phyloP scores from a whole-genome alignment of 2,797 vertebrate species.

The Picus viridis region DNA sequence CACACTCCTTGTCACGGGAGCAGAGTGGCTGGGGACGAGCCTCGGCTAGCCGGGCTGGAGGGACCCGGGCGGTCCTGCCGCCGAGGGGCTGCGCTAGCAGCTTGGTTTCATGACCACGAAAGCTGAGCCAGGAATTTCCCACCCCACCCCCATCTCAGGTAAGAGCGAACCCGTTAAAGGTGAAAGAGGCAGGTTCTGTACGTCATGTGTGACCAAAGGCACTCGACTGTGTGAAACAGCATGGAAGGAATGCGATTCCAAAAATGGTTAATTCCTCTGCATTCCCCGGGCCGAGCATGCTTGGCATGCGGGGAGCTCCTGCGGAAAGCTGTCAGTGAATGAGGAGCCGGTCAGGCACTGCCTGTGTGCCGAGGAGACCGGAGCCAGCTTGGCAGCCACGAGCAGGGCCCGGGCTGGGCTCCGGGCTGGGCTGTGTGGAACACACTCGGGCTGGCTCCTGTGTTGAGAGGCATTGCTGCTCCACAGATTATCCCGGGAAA shows the following conservation, averaged over 20 bases:
- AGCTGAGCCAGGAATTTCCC: neutral
- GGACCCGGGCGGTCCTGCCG: no score
- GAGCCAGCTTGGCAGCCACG: neutral
- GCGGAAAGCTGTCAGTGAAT: conserved; percentile 16
- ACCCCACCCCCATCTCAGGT: neutral
- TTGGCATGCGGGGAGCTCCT: conserved; percentile 12
- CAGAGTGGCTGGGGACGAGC: neutral
- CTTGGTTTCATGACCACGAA: neutral
- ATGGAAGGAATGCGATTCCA: conserved; percentile 9
- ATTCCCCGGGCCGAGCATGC: conserved; percentile 9
- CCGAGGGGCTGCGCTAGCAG: neutral
- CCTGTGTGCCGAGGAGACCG: neutral
- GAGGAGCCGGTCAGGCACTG: conserved; percentile 30
- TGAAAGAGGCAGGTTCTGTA: neutral
- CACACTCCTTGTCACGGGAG: neutral
- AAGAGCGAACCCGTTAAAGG: neutral
- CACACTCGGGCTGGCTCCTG: neutral
- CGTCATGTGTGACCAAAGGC: neutral
- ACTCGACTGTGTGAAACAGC: neutral
- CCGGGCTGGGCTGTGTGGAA: neutral
- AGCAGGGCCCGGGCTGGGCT: neutral
- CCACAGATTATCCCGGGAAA: conserved; percentile 9
- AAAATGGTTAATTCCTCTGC: conserved; percentile 33
- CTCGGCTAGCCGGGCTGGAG: neutral
- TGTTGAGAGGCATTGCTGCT: neutral